A percentile compares a stretch with the other conserved stretches of the same genome.
These are phyloP conservation scores for Lochmaea crataegi DNA, from an alignment of 2,888 invertebrate species.

Conservation along the genomic window DNA sequence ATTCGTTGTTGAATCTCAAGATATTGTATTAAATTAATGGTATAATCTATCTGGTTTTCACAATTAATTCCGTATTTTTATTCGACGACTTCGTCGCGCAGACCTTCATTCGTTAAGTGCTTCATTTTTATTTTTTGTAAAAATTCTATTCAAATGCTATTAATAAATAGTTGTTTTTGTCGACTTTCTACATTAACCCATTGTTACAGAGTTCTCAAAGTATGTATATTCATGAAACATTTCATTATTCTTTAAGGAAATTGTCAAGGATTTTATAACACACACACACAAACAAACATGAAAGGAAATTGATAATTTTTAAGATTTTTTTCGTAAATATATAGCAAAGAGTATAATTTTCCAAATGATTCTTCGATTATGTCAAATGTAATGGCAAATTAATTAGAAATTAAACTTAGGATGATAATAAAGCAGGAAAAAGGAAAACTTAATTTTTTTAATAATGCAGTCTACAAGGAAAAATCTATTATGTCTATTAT, in stretches of 20 bases:
- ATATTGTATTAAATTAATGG: no score
- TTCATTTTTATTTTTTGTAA: neutral
- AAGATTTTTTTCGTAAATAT: slow-evolving; percentile 41
- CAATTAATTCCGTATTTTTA: neutral
- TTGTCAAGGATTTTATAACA: slow-evolving; percentile 41
- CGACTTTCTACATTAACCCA: slow-evolving; percentile 40
- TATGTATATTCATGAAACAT: slow-evolving; percentile 43
- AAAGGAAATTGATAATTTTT: slow-evolving; percentile 45
- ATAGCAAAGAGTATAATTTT: slow-evolving; percentile 33
- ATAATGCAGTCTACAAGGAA: neutral
- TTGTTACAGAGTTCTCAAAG: slow-evolving; percentile 44
- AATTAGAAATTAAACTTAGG: slow-evolving; percentile 2
- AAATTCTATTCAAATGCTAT: neutral
- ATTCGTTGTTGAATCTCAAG: no score
- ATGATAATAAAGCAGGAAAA: slow-evolving; percentile 4
- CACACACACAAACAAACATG: slow-evolving; percentile 28
- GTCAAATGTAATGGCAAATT: slow-evolving; percentile 12
- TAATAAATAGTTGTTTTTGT: slow-evolving; percentile 31
- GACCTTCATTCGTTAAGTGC: slow-evolving; percentile 3
- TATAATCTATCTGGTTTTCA: neutral
- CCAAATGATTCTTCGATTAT: slow-evolving; percentile 22
- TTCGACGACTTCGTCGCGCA: neutral
- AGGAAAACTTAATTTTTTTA: neutral
- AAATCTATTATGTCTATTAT: slow-evolving; percentile 2
- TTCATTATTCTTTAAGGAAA: no score